These are phyloP conservation scores for Poecilia picta DNA, from an alignment of 2,797 vertebrate species.

Conservation along the genomic window DNA sequence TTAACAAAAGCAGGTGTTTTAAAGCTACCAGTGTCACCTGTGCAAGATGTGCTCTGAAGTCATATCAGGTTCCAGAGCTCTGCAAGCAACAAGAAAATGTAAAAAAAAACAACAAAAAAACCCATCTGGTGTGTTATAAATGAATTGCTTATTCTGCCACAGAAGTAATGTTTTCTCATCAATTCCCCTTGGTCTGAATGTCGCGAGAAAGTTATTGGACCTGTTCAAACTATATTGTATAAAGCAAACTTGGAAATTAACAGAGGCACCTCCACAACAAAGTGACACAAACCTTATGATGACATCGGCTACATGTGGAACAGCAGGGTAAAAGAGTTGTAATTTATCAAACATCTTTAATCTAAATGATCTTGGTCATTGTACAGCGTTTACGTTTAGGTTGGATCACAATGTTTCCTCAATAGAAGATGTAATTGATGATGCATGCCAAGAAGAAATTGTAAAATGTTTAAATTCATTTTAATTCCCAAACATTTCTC, in stretches of 20 bases:
- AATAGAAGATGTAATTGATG: neutral
- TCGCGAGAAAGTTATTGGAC: neutral
- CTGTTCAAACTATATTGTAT: neutral
- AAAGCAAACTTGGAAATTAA: neutral
- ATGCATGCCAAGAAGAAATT: neutral
- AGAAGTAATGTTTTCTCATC: neutral
- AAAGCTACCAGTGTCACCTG: conserved; percentile 20
- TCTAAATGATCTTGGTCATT: neutral
- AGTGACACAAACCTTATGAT: neutral
- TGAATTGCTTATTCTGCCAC: neutral
- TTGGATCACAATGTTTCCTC: neutral
- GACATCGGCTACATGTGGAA: neutral
- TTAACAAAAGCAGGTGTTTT: conserved; percentile 22
- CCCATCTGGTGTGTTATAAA: conserved; percentile 29
- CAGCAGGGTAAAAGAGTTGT: neutral
- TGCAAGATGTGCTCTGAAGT: conserved; percentile 29
- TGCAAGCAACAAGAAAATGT: conserved; percentile 43
- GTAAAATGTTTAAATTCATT: neutral
- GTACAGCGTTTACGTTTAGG: neutral
- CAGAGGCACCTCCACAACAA: neutral
- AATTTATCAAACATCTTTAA: neutral
- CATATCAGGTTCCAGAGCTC: conserved; percentile 22
- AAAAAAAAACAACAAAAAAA: conserved; percentile 35
- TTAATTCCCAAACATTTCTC: neutral
- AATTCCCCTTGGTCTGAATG: neutral